Evolutionary conservation across 2,888 invertebrate species (phyloP), one percentile per base, ranked within the genome.

Genomic region (Aproaerema taeniolella): DNA sequence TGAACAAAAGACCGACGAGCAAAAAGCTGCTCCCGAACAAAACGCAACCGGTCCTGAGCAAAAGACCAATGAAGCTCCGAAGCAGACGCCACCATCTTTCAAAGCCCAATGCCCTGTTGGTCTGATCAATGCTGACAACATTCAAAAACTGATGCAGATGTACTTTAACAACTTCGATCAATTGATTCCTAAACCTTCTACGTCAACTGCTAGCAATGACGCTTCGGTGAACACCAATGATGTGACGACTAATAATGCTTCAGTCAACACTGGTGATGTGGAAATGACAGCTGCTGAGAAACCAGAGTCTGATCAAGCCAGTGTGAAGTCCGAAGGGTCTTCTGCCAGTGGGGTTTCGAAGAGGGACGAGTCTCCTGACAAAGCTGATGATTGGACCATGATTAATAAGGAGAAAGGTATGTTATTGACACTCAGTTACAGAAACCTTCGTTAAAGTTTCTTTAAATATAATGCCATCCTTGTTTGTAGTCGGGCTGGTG

Each of bases 371-470:
- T 67, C 73, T 1, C 58, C 66, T 1, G 78, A 80, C 12, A 78
- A 69, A 48, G 61, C 45, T 40, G 81, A 80, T 42, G 82, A 62
- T 11, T 78, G 81, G 75, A 83, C 82, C 7, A 52, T 83, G 49
- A 80, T 85, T 42, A 78, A 77, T 35, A 71, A 72, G 25, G 79
- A 79, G 6, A 78, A 71, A 63, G 81, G 81, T 81, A 64, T 41
- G 42, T 41, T 9, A 20, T 20, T 8, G n/a, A n/a, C n/a, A n/a
- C n/a, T n/a, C n/a, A n/a, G n/a, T n/a, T n/a, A n/a, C n/a, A n/a
- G n/a, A n/a, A n/a, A n/a, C n/a, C n/a, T n/a, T n/a, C n/a, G n/a
- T n/a, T n/a, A n/a, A n/a, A n/a, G n/a, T n/a, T n/a, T n/a, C n/a
- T n/a, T n/a, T n/a, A n/a, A n/a, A n/a, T n/a, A n/a, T n/a, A n/a